Conservation (phyloP, 2,113 vertebrate species). For the Bos javanicus region DNA sequence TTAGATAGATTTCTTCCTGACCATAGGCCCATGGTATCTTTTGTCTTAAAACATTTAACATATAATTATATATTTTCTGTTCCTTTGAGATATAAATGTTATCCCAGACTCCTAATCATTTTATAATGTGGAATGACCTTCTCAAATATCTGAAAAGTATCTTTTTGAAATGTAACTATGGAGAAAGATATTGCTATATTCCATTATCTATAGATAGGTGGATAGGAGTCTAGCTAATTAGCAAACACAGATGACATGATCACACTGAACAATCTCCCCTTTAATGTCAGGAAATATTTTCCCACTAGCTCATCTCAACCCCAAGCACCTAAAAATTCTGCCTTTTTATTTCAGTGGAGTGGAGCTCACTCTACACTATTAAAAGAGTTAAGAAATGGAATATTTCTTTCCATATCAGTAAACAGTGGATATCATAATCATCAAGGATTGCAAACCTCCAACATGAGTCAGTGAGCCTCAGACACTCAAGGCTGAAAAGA, state of each 20-base stretch:
- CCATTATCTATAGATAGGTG: not conserved
- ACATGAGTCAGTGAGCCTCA: not conserved
- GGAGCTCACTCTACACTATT: not conserved
- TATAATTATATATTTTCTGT: not conserved
- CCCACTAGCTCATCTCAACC: not conserved
- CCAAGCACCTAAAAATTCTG: not conserved
- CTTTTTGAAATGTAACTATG: not conserved
- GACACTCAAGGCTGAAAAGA: not conserved
- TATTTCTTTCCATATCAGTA: not conserved
- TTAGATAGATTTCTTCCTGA: not conserved
- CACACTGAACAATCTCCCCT: not conserved
- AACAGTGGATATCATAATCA: not conserved
- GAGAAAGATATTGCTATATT: not conserved
- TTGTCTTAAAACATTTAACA: not conserved
- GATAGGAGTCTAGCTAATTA: not conserved
- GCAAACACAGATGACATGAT: not conserved
- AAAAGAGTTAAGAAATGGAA: not conserved
- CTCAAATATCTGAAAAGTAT: not conserved
- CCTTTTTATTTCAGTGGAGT: not conserved
- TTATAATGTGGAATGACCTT: not conserved
- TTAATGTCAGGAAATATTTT: not conserved
- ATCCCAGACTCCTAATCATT: not conserved
- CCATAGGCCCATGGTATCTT: not conserved
- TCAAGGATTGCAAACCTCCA: not conserved
- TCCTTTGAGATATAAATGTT: not conserved